These are phyloP conservation scores for Erythrocercus mccallii DNA, from an alignment of 2,113 vertebrate species.

Conservation along the genomic window DNA sequence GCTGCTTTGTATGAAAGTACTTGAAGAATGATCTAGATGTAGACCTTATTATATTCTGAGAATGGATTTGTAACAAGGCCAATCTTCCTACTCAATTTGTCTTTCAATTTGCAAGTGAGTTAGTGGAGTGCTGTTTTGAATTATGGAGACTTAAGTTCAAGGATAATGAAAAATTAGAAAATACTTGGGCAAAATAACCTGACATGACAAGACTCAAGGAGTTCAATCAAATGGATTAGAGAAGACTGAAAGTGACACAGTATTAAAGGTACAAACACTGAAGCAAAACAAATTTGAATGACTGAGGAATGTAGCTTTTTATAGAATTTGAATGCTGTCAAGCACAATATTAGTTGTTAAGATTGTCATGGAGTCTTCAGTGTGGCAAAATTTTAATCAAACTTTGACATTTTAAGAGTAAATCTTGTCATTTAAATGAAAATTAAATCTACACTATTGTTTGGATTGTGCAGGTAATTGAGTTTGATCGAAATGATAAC, in stretches of 20 bases:
- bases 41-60: not conserved
- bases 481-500: not conserved
- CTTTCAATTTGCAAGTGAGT: not conserved
- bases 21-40: not conserved
- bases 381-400: not conserved
- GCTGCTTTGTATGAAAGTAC: not conserved
- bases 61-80: not conserved
- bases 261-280: not conserved
- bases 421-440: not conserved
- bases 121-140: not conserved
- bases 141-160: not conserved
- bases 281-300: not conserved
- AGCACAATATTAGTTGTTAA: not conserved
- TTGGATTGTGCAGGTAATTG: not conserved
- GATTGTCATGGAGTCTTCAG: not conserved
- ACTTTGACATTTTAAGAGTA: not conserved
- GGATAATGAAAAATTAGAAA: not conserved
- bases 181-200: not conserved
- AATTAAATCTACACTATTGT: not conserved
- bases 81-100: not conserved
- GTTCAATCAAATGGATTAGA: not conserved
- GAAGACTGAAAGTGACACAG: not conserved
- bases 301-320: not conserved
- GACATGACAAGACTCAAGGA: not conserved
- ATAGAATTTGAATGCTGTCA: not conserved